Evolutionary conservation across 2,113 vertebrate genomes (phyloP).

Genomic region (Heterotilapia buettikoferi): DNA sequence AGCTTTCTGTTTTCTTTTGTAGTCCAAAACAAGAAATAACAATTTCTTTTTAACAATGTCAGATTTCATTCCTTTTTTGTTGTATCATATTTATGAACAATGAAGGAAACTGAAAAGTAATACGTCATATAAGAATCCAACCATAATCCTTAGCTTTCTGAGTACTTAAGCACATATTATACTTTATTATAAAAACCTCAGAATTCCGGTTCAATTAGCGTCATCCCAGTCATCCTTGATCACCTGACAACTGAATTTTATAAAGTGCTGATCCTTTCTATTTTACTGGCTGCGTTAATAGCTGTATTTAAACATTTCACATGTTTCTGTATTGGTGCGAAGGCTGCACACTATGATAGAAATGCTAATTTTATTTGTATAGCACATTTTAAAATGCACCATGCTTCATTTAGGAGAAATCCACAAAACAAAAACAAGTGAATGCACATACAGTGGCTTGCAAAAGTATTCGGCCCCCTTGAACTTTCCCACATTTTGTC

Average conservation of each 20-base stretch:
- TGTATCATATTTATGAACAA: not conserved
- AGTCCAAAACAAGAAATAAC: slow-evolving; percentile 8
- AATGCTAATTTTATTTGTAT: not conserved
- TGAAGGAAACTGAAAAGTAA: not conserved
- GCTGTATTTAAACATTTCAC: not conserved
- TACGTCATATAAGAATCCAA: rapidly evolving
- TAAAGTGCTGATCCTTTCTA: not conserved
- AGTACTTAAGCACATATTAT: not conserved
- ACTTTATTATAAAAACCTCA: not conserved
- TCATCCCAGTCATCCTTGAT: not conserved
- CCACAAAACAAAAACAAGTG: rapidly evolving
- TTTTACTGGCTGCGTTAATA: not conserved
- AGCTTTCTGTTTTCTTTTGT: not conserved
- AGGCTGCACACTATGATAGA: not conserved
- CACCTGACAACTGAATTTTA: not conserved
- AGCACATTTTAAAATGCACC: not conserved
- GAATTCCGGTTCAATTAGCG: not conserved
- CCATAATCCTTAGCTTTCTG: not conserved
- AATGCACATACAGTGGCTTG: too few relatives aligned
- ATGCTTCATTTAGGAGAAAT: not conserved
- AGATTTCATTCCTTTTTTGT: not conserved
- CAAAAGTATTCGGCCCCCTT: too few relatives aligned
- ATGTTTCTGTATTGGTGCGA: rapidly evolving
- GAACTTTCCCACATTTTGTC: too few relatives aligned
- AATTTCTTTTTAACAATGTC: not conserved